Evolutionary conservation across 1,140 invertebrate genomes (phyloP), one percentile per base, ranked within the genome.

Genomic region (Rhopalosiphum maidis): DNA sequence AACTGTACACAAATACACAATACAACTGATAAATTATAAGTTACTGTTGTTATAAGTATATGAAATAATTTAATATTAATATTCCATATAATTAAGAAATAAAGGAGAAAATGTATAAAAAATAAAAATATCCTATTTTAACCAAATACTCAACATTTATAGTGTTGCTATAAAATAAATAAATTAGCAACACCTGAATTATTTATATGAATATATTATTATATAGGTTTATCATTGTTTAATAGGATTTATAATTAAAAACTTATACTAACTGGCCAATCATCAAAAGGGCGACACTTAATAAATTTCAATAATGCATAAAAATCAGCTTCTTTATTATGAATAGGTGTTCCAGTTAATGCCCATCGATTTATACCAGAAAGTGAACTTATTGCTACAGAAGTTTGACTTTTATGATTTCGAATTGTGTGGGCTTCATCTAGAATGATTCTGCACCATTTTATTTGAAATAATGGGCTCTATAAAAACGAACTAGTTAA

Each of bases 401-500:
- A 97, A 0, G 96, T 97, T 91, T 96, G 95, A 35, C 97, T 97
- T 95, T 98, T 98, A 94, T 97, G 96, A 96, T 99, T 99, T 94
- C 98, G 97, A 15, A 99, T 97, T 11, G 96, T 96, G 95, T 99
- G 99, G 0, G 97, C 99, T 96, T 99, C 99, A 95, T 99, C 99
- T 22, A 99, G 95, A 94, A 99, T 97, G 25, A 99, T 96, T 92
- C 99, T 96, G 15, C 97, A 96, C 98, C 98, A 99, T 5, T 95
- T 95, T 37, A 99, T 96, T 93, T 96, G 95, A 94, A 96, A 96
- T 43, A 98, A 94, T 30, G 96, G 94, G 95, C 96, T 95, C 94
- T 96, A 88, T n/a, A 41, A 88, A 93, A 77, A 85, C 37, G 30
- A 54, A 83, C 85, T 11, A 51, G 1, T 51, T 25, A 92, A 22